phyloP scores from a whole-genome alignment of 2,113 vertebrate genomes.

The Brachyhypopomus occidentalis region DNA sequence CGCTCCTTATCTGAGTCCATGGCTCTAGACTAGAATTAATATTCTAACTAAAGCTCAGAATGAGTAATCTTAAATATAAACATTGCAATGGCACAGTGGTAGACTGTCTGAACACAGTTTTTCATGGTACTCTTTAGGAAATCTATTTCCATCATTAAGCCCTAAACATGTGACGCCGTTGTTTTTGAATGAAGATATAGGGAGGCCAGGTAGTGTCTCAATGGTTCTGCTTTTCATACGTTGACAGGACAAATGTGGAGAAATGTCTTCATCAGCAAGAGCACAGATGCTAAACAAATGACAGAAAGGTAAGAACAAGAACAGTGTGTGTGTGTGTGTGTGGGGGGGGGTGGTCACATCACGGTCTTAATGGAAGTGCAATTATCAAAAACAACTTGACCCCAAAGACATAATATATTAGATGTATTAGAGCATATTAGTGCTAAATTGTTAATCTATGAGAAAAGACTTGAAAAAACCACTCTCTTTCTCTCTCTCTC shows the following conservation, averaged over 20 bases:
- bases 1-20: not conserved
- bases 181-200: not conserved
- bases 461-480: not conserved
- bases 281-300: not conserved
- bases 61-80: not conserved
- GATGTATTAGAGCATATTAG: conserved; percentile 13
- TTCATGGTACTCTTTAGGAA: not conserved
- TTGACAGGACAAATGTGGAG: too few species aligned
- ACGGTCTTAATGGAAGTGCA: not conserved
- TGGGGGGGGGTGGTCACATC: too few species aligned
- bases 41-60: not conserved
- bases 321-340: too few species aligned
- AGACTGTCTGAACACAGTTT: not conserved
- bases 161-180: not conserved
- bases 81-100: not conserved
- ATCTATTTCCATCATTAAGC: not conserved
- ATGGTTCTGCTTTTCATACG: not conserved
- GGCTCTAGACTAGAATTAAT: not conserved
- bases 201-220: not conserved
- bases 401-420: not conserved
- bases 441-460: not conserved
- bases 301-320: not conserved
- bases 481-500: not conserved
- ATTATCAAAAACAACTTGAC: conserved; percentile 13
- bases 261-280: not conserved